Conservation (phyloP, 2,797 vertebrate species). For the Choloepus didactylus region DNA sequence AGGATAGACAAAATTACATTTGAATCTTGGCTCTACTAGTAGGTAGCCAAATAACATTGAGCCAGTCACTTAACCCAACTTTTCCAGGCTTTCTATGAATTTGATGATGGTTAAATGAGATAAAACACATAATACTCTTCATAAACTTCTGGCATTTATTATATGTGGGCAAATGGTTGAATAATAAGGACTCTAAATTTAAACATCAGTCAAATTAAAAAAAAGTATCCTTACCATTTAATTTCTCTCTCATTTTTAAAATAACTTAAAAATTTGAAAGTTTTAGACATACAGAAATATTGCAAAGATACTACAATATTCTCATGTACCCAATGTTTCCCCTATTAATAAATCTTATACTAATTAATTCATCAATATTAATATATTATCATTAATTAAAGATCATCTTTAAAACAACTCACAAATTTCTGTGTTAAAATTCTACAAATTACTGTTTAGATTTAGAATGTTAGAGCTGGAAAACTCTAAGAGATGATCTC, state of each 20-base stretch:
- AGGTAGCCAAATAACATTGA: not conserved
- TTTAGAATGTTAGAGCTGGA: not conserved
- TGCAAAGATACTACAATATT: not conserved
- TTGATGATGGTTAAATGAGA: not conserved
- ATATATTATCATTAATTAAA: not conserved
- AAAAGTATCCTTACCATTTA: not conserved
- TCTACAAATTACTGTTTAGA: not conserved
- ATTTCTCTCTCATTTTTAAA: not conserved
- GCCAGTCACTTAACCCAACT: not conserved
- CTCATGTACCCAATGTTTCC: not conserved
- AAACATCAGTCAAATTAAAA: not conserved
- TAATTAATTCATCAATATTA: not conserved
- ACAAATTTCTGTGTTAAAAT: not conserved
- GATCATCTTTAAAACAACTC: not conserved
- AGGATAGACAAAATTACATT: not conserved
- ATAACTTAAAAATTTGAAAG: not conserved
- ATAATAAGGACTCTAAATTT: not conserved
- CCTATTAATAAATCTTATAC: not conserved
- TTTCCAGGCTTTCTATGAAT: not conserved
- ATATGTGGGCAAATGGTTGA: not conserved
- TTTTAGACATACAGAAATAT: not conserved
- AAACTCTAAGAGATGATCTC: not conserved
- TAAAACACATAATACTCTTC: not conserved
- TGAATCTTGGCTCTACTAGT: not conserved
- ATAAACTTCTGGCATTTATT: not conserved